phyloP scores from a whole-genome alignment of 2,113 vertebrate species.

The Chaetodon trifascialis region DNA sequence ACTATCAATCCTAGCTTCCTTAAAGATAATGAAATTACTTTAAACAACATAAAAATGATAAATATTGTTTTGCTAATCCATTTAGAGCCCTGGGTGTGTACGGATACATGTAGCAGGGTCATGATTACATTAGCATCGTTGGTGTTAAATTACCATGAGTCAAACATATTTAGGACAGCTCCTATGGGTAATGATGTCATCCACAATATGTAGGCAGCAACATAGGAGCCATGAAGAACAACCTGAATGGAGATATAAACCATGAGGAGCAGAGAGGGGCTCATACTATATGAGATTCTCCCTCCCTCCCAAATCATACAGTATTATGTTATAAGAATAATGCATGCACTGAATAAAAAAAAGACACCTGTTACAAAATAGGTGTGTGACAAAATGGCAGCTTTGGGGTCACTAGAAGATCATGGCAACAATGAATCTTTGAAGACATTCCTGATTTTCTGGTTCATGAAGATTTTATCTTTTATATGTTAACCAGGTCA shows the following conservation, averaged over 20 bases:
- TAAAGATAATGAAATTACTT: not conserved
- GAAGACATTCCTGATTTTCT: conserved; percentile 44
- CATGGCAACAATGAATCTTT: conserved; percentile 29
- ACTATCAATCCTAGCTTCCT: not conserved
- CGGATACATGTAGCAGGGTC: not conserved
- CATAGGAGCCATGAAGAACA: conserved; percentile 1
- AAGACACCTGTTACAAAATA: conserved; percentile 1
- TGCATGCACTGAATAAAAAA: conserved; percentile 9
- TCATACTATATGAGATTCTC: not conserved
- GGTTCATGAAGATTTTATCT: conserved; percentile 42
- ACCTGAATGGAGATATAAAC: not conserved
- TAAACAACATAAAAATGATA: not conserved
- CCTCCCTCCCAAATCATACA: no score
- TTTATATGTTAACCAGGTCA: conserved; percentile 61
- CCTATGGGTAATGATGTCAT: conserved; percentile 14
- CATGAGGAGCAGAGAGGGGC: not conserved
- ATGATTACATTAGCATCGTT: not conserved
- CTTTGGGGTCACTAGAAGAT: conserved; percentile 15
- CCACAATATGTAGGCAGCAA: conserved; percentile 11
- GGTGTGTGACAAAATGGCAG: conserved; percentile 22
- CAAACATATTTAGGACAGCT: conserved; percentile 13
- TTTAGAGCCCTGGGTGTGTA: not conserved
- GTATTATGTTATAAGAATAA: not conserved
- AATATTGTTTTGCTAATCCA: not conserved
- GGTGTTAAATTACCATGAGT: conserved; percentile 10